Evolutionary conservation across 2,797 vertebrate species (phyloP), one percentile per base, ranked within the genome.

Genomic region (Garrulus glandarius): DNA sequence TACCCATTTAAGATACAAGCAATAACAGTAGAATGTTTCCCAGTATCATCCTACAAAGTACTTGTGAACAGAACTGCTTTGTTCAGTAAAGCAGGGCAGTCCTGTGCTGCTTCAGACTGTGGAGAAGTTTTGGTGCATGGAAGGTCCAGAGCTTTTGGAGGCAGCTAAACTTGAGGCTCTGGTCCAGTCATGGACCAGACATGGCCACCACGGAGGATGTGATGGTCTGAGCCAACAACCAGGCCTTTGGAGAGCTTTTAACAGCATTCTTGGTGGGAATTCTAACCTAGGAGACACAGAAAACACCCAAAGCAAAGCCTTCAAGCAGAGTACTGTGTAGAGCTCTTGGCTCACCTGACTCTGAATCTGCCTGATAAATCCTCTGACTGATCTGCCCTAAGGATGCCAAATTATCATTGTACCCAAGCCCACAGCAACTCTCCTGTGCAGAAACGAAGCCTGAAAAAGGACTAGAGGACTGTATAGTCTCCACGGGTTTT

Each of bases 181-280:
- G 44, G 13, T 22, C 36, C n/a, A 20, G 39, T 18, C 5, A 1
- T 0, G 0, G 19, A 37, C 24, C 19, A 71, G 47, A 37, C 0
- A 3, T 21, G 24, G 19, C 37, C 52, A 11, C 11, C n/a, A 8
- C 9, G 46, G 34, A 46, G 34, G 22, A 49, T 23, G 22, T 36
- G 37, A 57, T 0, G 0, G 8, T 36, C 41, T 78, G 43, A 50
- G 65, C 20, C 39, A 46, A 30, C 11, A 53, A 6, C 29, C 0
- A 5, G 34, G 20, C 9, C 39, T 60, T 9, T 67, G 37, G 23
- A 72, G 41, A 86, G 9, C 7, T 63, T 89, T 47, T 41, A 44
- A 21, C 29, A 30, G 19, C 0, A 0, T 84, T 20, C 12, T 27
- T 86, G 20, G 24, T 53, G 59, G n/a, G 15, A 88, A 64, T 36